Base-by-base conservation (phyloP, 2,888 invertebrate species). In the Spodoptera exigua region DNA sequence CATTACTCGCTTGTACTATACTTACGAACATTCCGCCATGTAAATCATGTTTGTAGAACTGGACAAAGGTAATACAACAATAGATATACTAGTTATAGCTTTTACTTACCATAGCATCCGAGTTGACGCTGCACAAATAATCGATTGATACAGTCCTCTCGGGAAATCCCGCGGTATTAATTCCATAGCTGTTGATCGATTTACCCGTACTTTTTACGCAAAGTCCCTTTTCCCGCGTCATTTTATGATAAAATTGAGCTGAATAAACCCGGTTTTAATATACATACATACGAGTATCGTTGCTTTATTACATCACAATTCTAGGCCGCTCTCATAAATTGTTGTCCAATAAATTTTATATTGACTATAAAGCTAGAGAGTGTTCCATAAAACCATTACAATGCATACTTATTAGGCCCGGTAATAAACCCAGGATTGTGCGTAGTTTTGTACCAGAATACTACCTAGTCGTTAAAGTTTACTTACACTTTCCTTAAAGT, bases 121-220 rank as follows among this genome's bases (percentile, higher is more conserved):
- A 18, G 14, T 14, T 1, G 27, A 32, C 11, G 12, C 43, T 48
- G 7, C 3, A n/a, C 18, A 4, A 17, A 7, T 35, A n/a, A 48
- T 32, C 14, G 14, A 46, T 11, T 36, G 14, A 18, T 13, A 10
- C 18, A 39, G 9, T 37, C 56, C 41, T 47, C 73, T 35, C 43
- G 74, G 34, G 68, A 45, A 45, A 27, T 39, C 43, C n/a, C 43
- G 17, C 34, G 21, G 7, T 17, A 14, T 39, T 41, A 56, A 39
- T 27, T 27, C 21, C 43, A 34, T 51, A 34, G 32, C 27, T 7
- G 18, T 34, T 37, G 43, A 57, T 66, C 34, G 32, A 34, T 32
- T 66, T 46, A 40, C 41, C 36, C 41, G 35, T 17, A 12, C 18
- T 34, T 46, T 41, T 55, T 40, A 12, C n/a, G 17, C 18, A 4